Percentiles rank a stretch among this genome's conserved stretches.
These are phyloP conservation scores for Cerceris rybyensis DNA, from an alignment of 2,888 invertebrate species.

Conservation along the genomic window DNA sequence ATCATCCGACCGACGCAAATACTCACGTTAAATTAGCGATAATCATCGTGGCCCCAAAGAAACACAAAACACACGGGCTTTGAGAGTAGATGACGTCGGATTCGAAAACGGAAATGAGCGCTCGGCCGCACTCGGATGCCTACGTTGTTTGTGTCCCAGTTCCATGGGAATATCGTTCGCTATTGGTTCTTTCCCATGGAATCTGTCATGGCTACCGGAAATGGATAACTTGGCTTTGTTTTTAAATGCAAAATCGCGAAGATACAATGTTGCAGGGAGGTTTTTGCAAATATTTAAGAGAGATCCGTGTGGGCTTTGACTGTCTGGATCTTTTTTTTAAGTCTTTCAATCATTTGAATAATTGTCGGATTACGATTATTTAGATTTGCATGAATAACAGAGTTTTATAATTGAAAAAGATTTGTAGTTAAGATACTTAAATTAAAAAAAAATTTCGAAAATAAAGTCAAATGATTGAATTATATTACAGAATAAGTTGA, in stretches of 20 bases:
- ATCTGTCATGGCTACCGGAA: constrained; percentile 40
- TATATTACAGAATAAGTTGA: too few relatives aligned
- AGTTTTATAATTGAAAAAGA: too few relatives aligned
- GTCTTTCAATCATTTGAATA: too few relatives aligned
- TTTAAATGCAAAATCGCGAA: constrained; percentile 28
- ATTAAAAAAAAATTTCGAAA: too few relatives aligned
- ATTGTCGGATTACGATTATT: too few relatives aligned
- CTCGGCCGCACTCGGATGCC: constrained; percentile 63
- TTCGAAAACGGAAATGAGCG: constrained; percentile 78
- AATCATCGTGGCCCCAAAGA: constrained; percentile 79
- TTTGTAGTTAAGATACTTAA: too few relatives aligned
- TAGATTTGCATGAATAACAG: too few relatives aligned
- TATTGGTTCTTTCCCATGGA: constrained; percentile 24
- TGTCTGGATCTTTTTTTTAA: too few relatives aligned
- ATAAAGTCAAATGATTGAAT: too few relatives aligned
- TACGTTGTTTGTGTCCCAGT: constrained; percentile 42
- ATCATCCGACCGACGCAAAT: constrained; percentile 27
- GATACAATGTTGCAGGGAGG: too few relatives aligned
- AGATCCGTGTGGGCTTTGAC: too few relatives aligned
- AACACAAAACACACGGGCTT: constrained; percentile 79
- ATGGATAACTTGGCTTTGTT: constrained; percentile 34
- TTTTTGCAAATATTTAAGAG: too few relatives aligned
- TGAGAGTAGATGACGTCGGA: constrained; percentile 76
- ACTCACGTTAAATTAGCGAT: constrained; percentile 79
- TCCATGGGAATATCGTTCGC: constrained; percentile 29